A percentile compares a stretch with the other conserved stretches of the same genome.
These are phyloP conservation scores for Thecophora atra DNA, from an alignment of 2,888 invertebrate species.

Conservation along the genomic window DNA sequence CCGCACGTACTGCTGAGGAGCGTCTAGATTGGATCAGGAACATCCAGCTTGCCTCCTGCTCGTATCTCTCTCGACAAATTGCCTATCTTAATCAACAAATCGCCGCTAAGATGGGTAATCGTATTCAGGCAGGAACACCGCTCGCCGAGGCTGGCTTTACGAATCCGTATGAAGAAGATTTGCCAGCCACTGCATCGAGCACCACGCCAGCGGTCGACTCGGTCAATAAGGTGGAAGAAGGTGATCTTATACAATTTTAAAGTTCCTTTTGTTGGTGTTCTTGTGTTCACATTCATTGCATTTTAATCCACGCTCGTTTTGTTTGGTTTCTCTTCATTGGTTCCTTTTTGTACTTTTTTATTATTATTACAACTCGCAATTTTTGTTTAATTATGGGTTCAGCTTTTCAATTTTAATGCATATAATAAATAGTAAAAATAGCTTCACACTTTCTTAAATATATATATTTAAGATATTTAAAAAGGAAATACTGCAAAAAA, in stretches of 20 bases:
- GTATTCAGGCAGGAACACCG: constrained; percentile 69
- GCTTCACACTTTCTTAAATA: no score
- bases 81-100: constrained; percentile 70
- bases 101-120: constrained; percentile 58
- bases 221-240: constrained; percentile 70
- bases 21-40: constrained; percentile 87
- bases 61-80: constrained; percentile 80
- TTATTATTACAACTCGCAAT: no score
- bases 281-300: constrained; percentile 12
- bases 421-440: no score
- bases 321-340: constrained; percentile 24
- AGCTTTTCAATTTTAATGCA: no score
- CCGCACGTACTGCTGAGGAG: constrained; percentile 81
- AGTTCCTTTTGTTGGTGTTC: constrained; percentile 32
- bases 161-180: background rate
- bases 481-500: no score
- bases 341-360: background rate
- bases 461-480: no score
- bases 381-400: no score
- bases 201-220: background rate
- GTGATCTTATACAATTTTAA: constrained; percentile 69
- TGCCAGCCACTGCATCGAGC: constrained; percentile 20
- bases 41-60: constrained; percentile 85
- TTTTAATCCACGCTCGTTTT: background rate
- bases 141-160: constrained; percentile 69